These are phyloP conservation scores for Epirrhoe tristata DNA, from an alignment of 2,888 invertebrate species.

Conservation along the genomic window DNA sequence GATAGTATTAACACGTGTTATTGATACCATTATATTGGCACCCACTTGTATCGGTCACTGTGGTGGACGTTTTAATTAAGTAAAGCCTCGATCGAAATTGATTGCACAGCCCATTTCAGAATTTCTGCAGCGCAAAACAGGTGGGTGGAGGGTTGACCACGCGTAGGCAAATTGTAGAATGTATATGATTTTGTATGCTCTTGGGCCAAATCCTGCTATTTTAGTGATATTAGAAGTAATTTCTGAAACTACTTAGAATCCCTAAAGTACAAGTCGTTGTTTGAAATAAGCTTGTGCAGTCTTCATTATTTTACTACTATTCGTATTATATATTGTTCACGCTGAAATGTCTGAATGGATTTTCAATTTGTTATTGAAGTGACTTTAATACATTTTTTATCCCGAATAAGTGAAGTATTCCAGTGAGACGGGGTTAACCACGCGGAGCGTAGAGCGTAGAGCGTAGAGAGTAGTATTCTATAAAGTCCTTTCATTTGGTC, in stretches of 20 bases:
- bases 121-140: conserved; percentile 25
- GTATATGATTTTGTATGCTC: neutral
- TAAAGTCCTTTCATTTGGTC: conserved; percentile 5
- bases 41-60: conserved; percentile 8
- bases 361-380: no score
- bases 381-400: no score
- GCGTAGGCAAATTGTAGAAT: conserved; percentile 17
- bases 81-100: conserved; percentile 22
- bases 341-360: no score
- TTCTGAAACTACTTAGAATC: no score
- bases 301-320: no score
- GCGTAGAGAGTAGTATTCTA: neutral
- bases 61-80: conserved; percentile 27
- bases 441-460: no score
- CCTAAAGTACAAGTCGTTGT: no score
- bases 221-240: no score
- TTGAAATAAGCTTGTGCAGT: no score
- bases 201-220: neutral
- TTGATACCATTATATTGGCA: neutral
- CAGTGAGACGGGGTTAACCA: no score
- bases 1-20: neutral
- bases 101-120: conserved; percentile 31
- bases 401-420: no score
- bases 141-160: conserved; percentile 22
- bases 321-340: no score